Percentiles rank a stretch among this genome's conserved stretches.
These are phyloP conservation scores for Hybognathus amarus DNA, from an alignment of 2,797 vertebrate species.

Conservation along the genomic window DNA sequence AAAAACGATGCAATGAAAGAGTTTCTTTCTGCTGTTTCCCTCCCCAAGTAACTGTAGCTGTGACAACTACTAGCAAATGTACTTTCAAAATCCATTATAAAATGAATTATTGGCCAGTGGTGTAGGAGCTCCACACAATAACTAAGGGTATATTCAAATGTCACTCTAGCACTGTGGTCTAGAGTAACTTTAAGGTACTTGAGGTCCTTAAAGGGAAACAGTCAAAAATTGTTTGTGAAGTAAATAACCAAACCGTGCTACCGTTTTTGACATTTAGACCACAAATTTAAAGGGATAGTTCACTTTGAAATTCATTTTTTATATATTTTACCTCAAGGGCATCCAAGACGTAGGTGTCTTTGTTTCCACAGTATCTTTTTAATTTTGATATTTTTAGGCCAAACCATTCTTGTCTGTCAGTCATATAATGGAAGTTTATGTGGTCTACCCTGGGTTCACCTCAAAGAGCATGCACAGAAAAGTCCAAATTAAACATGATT, in stretches of 20 bases:
- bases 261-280: neutral
- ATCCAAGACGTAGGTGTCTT: no score
- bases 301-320: no score
- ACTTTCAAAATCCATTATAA: slow-evolving; percentile 31
- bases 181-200: neutral
- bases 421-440: no score
- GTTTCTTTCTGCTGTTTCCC: slow-evolving; percentile 7
- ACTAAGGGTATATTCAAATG: neutral
- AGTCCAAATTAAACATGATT: no score
- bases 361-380: no score
- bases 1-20: neutral
- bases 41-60: neutral
- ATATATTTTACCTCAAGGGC: no score
- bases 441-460: no score
- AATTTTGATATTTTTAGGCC: no score
- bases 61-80: neutral
- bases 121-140: neutral
- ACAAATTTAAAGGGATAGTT: neutral
- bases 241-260: slow-evolving; percentile 4
- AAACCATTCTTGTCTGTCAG: no score
- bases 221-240: slow-evolving; percentile 4
- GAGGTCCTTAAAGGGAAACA: neutral
- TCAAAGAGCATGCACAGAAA: no score
- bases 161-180: slow-evolving; percentile 14
- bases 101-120: slow-evolving; percentile 4